Percentiles rank a stretch among this genome's conserved stretches.
Evolutionary conservation across 2,888 invertebrate species (phyloP).

Genomic region (Volucella bombylans): DNA sequence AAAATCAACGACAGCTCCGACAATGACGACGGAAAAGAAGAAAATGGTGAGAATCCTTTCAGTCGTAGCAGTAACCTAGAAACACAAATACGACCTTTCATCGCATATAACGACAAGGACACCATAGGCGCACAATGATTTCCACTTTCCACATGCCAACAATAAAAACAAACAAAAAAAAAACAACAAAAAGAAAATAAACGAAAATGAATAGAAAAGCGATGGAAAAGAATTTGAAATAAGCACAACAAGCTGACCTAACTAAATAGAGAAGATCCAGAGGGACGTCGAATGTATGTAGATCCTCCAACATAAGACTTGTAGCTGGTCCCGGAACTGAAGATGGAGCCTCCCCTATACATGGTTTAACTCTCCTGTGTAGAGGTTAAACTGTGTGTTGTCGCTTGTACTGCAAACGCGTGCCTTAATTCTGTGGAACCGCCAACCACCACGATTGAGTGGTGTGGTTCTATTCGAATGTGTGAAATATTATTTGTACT

Average conservation of each 20-base stretch:
- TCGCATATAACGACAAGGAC: conserved; percentile 64
- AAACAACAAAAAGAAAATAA: conserved; percentile 22
- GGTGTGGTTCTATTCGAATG: conserved; percentile 39
- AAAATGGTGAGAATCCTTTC: conserved; percentile 58
- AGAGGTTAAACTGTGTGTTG: conserved; percentile 56
- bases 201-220: not conserved
- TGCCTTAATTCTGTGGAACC: conserved; percentile 58
- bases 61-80: conserved; percentile 68
- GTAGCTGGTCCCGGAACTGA: too few relatives aligned
- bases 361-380: too few relatives aligned
- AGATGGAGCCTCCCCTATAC: not conserved
- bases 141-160: conserved; percentile 11
- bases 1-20: not conserved
- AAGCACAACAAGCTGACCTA: conserved; percentile 62
- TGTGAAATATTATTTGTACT: conserved; percentile 66
- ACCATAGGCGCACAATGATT: conserved; percentile 51
- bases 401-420: conserved; percentile 57
- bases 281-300: not conserved
- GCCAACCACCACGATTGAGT: conserved; percentile 23
- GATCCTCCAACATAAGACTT: not conserved
- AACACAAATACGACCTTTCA: conserved; percentile 61
- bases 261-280: conserved; percentile 46
- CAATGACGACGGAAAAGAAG: not conserved
- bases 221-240: not conserved
- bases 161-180: conserved; percentile 12